Base-by-base conservation (phyloP, 2,797 vertebrate species). In the Rhinogobio ventralis region DNA sequence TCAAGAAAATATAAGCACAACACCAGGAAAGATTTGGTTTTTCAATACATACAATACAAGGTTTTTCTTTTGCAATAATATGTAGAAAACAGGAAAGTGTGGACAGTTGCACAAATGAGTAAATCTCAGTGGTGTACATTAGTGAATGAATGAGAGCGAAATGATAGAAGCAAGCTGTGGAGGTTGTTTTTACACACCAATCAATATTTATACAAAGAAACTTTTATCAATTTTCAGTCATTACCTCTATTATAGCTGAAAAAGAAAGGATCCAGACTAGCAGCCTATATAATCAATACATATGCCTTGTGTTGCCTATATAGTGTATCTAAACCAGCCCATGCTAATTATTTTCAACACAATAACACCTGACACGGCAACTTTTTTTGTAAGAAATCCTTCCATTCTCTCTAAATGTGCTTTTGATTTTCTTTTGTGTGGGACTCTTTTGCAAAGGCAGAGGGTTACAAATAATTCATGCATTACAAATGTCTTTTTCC, bases 141-240 rank as follows among this genome's bases (percentile, higher is more conserved):
- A n/a, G 45, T 11, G 64, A 77, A 68, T n/a, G 11, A 62, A 46
- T n/a, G 72, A 51, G 36, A 5, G 28, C 2, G 19, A n/a, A 20
- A 45, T n/a, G 9, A 42, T 25, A 42, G 36, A 45, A 69, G 79
- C 49, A 57, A 81, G 69, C 45, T 25, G 14, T 76, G 36, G 55
- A 76, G 20, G 39, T 17, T 36, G 68, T 72, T 60, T 67, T 55
- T 57, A 78, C 64, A 57, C 36, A 14, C 19, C 36, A 71, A 25
- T 79, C 66, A 10, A 79, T 79, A 72, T 72, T 46, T 67, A 76
- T 68, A 83, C 46, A 76, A 83, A 76, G n/a, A 13, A 67, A 51
- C 46, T 23, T 84, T 84, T 36, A 36, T 4, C 30, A 66, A 15
- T 77, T 39, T 33, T 77, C 25, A 71, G 28, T 69, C 39, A 36